These are phyloP conservation scores for Bruchidius siliquastri DNA, from an alignment of 2,888 invertebrate genomes.

Conservation along the genomic window DNA sequence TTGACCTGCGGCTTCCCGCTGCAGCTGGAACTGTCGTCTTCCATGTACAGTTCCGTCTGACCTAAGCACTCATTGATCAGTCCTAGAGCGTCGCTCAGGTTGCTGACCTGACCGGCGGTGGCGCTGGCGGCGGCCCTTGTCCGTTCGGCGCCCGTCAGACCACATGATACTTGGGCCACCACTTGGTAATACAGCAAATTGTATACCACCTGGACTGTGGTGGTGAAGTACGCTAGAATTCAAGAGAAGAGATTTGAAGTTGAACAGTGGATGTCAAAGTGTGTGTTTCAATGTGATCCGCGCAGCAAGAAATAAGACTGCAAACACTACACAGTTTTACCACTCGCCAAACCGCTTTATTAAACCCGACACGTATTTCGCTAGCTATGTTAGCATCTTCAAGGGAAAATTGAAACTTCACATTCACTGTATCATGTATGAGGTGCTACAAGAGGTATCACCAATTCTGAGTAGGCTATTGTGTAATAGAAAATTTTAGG, in stretches of 20 bases:
- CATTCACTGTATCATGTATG: too few species aligned
- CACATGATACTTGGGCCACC: constrained; percentile 71
- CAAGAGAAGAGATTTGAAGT: constrained; percentile 1
- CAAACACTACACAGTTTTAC: too few species aligned
- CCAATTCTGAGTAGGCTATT: too few species aligned
- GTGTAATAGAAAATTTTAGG: too few species aligned
- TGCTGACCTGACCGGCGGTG: constrained; percentile 33
- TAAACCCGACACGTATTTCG: too few species aligned
- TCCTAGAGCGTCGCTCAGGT: constrained; percentile 44
- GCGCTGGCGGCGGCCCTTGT: constrained; percentile 42
- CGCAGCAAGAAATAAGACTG: too few species aligned
- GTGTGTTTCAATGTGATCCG: too few species aligned
- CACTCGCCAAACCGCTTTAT: too few species aligned
- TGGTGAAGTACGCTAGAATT: constrained; percentile 75
- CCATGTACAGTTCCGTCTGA: constrained; percentile 58
- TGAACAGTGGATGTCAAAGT: neutral
- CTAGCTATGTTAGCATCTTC: too few species aligned
- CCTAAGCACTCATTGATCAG: constrained; percentile 51
- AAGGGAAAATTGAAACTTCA: too few species aligned
- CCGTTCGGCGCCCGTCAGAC: constrained; percentile 61
- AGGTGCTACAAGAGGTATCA: too few species aligned
- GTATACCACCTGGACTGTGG: constrained; percentile 82
- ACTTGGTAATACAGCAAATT: constrained; percentile 88
- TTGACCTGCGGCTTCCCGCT: constrained; percentile 31
- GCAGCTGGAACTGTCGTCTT: constrained; percentile 47